Conservation (phyloP, 2,888 invertebrate species). For the Agonopterix alstromeriana region DNA sequence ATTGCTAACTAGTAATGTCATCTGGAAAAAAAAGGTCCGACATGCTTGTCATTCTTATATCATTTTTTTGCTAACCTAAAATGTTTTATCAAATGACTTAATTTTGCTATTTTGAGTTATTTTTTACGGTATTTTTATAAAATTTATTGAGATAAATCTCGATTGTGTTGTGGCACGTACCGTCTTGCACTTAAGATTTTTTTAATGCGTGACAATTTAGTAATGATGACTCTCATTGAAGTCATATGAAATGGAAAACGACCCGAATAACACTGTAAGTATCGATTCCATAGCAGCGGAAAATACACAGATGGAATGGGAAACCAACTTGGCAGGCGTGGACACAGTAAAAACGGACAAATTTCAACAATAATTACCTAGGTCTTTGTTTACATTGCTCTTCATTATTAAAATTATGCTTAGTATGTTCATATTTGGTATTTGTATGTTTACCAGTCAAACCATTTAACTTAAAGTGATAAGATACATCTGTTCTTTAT, state of each 20-base stretch:
- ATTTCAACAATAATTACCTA: no score
- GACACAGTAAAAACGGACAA: no score
- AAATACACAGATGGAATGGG: no score
- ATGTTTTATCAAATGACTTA: conserved; percentile 76
- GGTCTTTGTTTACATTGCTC: no score
- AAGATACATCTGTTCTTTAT: no score
- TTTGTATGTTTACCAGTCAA: no score
- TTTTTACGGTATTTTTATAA: conserved; percentile 69
- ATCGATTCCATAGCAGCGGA: conserved; percentile 12
- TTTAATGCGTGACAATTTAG: conserved; percentile 58
- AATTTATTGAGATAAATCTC: conserved; percentile 69
- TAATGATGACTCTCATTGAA: conserved; percentile 66
- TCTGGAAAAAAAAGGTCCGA: conserved; percentile 75
- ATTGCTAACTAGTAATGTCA: conserved; percentile 69
- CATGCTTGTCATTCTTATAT: conserved; percentile 71
- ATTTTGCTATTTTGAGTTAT: conserved; percentile 66
- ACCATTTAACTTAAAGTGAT: no score
- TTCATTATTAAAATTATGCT: no score
- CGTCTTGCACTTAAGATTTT: conserved; percentile 41
- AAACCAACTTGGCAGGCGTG: no score
- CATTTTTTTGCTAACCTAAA: conserved; percentile 77
- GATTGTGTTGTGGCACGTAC: conserved; percentile 60
- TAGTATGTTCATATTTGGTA: no score
- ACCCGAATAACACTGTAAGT: conserved; percentile 74
- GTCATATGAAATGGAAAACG: conserved; percentile 68